phyloP scores from a whole-genome alignment of 2,113 vertebrate genomes.

The Pedionomus torquatus region DNA sequence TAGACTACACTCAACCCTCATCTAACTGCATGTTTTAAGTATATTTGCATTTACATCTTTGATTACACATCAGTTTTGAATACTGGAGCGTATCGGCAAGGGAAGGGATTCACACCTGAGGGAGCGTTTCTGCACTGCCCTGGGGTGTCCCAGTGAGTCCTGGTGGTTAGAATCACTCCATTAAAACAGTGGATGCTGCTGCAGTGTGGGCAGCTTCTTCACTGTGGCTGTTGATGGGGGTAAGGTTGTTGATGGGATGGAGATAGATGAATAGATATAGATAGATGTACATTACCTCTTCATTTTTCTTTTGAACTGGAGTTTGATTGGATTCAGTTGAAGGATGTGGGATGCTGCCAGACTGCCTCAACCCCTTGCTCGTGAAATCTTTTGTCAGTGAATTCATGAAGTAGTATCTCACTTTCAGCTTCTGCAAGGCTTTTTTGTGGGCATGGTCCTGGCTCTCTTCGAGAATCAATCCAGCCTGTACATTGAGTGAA shows the following conservation, averaged over 20 bases:
- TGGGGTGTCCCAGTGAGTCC: neutral
- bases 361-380: neutral
- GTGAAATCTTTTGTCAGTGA: neutral
- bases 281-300: neutral
- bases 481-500: neutral
- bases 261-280: neutral
- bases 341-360: neutral
- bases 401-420: neutral
- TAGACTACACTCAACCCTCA: neutral
- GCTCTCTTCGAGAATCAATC: neutral
- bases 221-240: neutral
- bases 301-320: neutral
- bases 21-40: neutral
- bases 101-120: neutral
- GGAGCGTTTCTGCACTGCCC: neutral
- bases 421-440: neutral
- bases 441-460: neutral
- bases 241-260: neutral
- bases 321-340: neutral
- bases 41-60: neutral
- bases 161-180: neutral
- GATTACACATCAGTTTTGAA: neutral
- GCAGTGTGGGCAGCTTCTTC: neutral
- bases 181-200: neutral
- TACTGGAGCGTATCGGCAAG: fast-evolving